These are phyloP conservation scores for Babylonia areolata DNA, from an alignment of 1,140 invertebrate genomes.

Conservation along the genomic window DNA sequence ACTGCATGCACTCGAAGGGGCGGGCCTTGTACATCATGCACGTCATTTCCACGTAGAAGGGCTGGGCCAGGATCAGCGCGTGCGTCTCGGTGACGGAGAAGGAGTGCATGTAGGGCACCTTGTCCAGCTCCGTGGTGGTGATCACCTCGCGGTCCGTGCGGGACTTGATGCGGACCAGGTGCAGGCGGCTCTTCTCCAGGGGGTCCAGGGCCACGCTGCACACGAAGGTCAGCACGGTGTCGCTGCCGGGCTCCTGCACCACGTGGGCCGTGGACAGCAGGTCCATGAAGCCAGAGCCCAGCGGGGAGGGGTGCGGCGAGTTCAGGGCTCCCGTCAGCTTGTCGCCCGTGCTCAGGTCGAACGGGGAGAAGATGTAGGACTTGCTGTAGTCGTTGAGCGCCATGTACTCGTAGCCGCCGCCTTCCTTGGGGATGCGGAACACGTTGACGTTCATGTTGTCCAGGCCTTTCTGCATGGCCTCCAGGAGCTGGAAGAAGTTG, in stretches of 20 bases:
- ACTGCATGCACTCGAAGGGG: conserved; percentile 62
- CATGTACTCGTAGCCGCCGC: conserved; percentile 52
- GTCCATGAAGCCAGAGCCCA: conserved; percentile 44
- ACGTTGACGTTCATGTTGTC: conserved; percentile 73
- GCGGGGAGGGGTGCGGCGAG: neutral
- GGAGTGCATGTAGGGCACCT: conserved; percentile 70
- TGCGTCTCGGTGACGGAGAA: conserved; percentile 65
- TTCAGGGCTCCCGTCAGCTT: conserved; percentile 10
- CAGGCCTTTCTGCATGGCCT: conserved; percentile 58
- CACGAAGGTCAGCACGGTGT: conserved; percentile 57
- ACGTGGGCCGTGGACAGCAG: conserved; percentile 66
- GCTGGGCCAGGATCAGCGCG: conserved; percentile 63
- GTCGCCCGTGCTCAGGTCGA: conserved; percentile 52
- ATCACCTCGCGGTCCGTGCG: conserved; percentile 53
- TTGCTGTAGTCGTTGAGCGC: conserved; percentile 69
- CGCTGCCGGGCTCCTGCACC: conserved; percentile 58
- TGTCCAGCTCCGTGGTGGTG: conserved; percentile 57
- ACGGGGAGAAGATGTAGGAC: conserved; percentile 59
- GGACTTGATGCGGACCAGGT: conserved; percentile 58
- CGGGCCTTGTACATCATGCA: conserved; percentile 55
- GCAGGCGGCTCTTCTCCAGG: conserved; percentile 49
- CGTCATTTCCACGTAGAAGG: conserved; percentile 61
- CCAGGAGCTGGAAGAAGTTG: conserved; percentile 50
- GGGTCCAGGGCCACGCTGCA: conserved; percentile 58
- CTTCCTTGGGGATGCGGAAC: conserved; percentile 44